Base-by-base conservation (phyloP, 2,113 vertebrate species). In the Gadus macrocephalus region DNA sequence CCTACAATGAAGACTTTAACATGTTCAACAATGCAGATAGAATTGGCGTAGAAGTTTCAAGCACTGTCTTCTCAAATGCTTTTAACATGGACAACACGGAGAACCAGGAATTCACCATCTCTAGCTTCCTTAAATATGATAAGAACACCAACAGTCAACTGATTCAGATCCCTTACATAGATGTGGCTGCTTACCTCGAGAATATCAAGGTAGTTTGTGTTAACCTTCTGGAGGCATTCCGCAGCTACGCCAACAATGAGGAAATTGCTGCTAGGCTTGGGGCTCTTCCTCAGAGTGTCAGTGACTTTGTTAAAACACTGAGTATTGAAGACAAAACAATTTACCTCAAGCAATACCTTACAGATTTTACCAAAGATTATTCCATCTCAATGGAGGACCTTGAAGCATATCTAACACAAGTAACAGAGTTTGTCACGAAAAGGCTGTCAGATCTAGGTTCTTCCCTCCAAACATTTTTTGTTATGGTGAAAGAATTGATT, bases 51-150 rank as follows among this genome's bases (percentile, higher is more conserved):
- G 93, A 96, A 73, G 70, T 94, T 19, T 91, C 75, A 63, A 90
- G 93, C 62, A 86, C 69, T 69, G 78, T 92, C 28, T 78, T 92
- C 61, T 91, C 91, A 80, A 93, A 93, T 74, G 78, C 95, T 19
- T 75, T 92, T 53, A 89, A 87, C 69, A 70, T 17, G 49, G 77
- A 69, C 0, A 5, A 85, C n/a, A 79, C 74, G 0, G 81, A 93
- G 6, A 93, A 89, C 75, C 94, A 96, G 78, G 93, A 96, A 80
- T 94, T 94, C 72, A 79, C 88, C 16, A 66, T 96, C 60, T 92
- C 93, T 81, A 92, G 91, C 59, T 93, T 90, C 74, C 69, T 96
- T 27, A 96, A 94, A 75, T 98, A 98, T 71, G 95, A 98, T 86
- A 98, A 97, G 88, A 98, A 90, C 75, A 90, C 90, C 74, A 83